phyloP scores from a whole-genome alignment of 2,113 vertebrate genomes.

The Loxodonta africana region DNA sequence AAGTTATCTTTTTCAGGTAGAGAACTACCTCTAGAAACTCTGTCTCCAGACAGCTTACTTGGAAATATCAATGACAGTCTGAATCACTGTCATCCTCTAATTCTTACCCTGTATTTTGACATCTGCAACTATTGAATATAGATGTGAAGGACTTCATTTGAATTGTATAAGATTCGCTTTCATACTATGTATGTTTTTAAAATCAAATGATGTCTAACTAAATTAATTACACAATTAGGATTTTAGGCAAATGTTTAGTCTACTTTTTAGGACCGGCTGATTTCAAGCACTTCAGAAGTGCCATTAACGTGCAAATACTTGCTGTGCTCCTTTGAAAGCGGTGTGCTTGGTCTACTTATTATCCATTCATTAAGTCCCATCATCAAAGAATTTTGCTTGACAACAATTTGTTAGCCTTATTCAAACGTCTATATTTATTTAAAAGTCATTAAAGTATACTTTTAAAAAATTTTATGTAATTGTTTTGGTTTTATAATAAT shows the following conservation, averaged over 20 bases:
- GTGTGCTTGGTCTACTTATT: neutral
- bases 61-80: neutral
- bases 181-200: conserved; percentile 29
- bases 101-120: neutral
- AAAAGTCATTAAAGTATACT: conserved; percentile 67
- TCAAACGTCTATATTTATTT: conserved; percentile 76
- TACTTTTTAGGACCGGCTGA: conserved; percentile 54
- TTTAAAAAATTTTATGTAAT: conserved; percentile 67
- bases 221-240: conserved; percentile 71
- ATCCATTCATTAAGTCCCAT: conserved; percentile 62
- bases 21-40: neutral
- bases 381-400: conserved; percentile 69
- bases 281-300: conserved; percentile 69
- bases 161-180: conserved; percentile 51
- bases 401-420: conserved; percentile 66
- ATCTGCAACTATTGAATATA: neutral
- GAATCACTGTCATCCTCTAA: neutral
- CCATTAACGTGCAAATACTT: conserved; percentile 69
- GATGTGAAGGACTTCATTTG: neutral
- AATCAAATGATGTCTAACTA: conserved; percentile 64
- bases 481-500: conserved; percentile 47
- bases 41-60: neutral
- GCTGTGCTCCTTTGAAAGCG: conserved; percentile 59
- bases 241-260: conserved; percentile 64
- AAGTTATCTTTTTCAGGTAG: neutral